phyloP scores from a whole-genome alignment of 2,113 vertebrate species.

The Nothoprocta perdicaria region DNA sequence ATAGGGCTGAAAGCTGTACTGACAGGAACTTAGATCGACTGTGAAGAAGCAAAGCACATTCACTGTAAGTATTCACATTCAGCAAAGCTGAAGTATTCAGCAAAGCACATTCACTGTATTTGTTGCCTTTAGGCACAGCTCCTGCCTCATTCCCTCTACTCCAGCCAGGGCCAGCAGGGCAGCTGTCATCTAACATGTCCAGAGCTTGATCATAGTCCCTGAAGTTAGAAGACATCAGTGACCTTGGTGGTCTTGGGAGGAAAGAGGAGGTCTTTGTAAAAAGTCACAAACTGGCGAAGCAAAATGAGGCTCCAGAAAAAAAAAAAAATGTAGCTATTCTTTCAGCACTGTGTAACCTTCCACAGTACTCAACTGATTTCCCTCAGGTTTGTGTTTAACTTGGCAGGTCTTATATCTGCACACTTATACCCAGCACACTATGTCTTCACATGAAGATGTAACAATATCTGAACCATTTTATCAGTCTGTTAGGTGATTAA shows the following conservation, averaged over 20 bases:
- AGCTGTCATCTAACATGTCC: not conserved
- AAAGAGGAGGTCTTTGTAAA: not conserved
- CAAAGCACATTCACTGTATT: not conserved
- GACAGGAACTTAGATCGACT: not conserved
- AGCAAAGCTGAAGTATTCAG: too few species aligned
- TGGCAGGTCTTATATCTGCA: not conserved
- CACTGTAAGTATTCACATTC: too few species aligned
- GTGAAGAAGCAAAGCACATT: not conserved
- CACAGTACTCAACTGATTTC: not conserved
- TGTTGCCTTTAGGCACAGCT: not conserved
- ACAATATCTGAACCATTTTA: not conserved
- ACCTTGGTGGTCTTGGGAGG: not conserved
- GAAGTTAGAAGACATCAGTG: not conserved
- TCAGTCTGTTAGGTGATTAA: not conserved
- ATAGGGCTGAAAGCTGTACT: not conserved
- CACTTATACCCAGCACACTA: not conserved
- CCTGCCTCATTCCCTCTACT: accelerated
- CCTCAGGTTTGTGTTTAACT: not conserved
- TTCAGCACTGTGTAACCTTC: not conserved
- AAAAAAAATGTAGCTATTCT: not conserved
- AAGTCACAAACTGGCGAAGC: not conserved
- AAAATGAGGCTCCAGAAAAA: not conserved
- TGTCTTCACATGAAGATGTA: not conserved
- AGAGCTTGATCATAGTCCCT: not conserved
- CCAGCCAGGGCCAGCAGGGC: not conserved